phyloP scores from a whole-genome alignment of 2,113 vertebrate genomes.

The Trematomus loennbergii region DNA sequence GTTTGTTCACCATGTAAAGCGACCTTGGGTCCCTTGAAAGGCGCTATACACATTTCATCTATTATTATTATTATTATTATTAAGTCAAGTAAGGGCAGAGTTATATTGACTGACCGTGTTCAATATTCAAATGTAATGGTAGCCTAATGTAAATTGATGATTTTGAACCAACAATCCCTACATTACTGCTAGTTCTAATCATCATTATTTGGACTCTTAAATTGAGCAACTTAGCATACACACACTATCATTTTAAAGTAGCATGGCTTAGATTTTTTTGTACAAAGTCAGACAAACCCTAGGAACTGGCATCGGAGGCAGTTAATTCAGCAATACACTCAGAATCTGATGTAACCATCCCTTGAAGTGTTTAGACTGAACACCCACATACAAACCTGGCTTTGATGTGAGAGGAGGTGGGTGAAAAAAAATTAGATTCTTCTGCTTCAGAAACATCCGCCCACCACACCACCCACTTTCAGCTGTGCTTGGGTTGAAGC shows the following conservation, averaged over 20 bases:
- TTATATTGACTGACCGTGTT: no score
- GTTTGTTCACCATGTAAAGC: no score
- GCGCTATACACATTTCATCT: no score
- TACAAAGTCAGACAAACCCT: not conserved
- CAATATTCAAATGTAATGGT: no score
- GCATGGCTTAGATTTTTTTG: not conserved
- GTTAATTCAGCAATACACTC: slow-evolving; percentile 13
- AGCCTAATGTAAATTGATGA: no score
- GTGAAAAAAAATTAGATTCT: slow-evolving; percentile 31
- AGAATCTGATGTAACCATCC: slow-evolving; percentile 41
- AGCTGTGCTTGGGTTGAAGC: not conserved
- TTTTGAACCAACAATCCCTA: no score
- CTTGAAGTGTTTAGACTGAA: slow-evolving; percentile 33
- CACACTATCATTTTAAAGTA: not conserved
- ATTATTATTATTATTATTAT: no score
- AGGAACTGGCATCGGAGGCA: slow-evolving; percentile 7
- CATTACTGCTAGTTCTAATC: no score
- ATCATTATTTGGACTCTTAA: not conserved
- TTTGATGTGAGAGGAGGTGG: slow-evolving; percentile 48
- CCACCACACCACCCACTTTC: slow-evolving; percentile 31
- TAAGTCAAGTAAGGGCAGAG: no score
- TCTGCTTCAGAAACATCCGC: slow-evolving; percentile 19
- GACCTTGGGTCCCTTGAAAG: no score
- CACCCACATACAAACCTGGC: slow-evolving; percentile 27
- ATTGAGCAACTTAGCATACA: not conserved